Percentiles rank a stretch among this genome's conserved stretches.
Evolutionary conservation across 2,113 vertebrate species (phyloP).

Genomic region (Oenanthe melanoleuca): DNA sequence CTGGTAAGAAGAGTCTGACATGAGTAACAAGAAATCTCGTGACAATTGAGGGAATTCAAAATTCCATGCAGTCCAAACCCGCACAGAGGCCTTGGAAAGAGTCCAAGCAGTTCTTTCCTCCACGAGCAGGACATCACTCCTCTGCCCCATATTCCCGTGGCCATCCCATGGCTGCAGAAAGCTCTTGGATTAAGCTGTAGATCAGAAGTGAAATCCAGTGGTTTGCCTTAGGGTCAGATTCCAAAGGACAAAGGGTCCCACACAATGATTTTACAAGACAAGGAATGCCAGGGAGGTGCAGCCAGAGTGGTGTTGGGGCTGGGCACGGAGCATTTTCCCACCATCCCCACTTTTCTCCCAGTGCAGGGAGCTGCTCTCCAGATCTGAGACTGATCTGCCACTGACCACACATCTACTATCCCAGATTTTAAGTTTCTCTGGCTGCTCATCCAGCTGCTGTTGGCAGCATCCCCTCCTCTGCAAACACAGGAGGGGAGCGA

Average conservation of each 20-base stretch:
- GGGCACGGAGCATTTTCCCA: rapidly evolving
- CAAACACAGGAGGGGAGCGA: rapidly evolving
- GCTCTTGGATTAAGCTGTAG: not conserved
- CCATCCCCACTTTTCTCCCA: not conserved
- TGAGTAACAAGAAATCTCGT: rapidly evolving
- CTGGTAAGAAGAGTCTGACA: not conserved
- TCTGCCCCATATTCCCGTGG: not conserved
- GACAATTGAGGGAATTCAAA: not conserved
- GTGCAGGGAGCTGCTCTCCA: not conserved
- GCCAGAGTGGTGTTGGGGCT: not conserved
- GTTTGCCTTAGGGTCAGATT: not conserved
- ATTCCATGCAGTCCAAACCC: not conserved
- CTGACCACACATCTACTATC: not conserved
- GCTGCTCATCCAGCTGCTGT: not conserved
- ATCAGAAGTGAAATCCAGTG: not conserved
- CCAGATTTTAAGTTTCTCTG: not conserved
- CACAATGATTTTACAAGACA: not conserved
- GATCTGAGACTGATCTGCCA: not conserved
- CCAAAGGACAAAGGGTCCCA: not conserved
- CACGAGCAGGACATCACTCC: rapidly evolving
- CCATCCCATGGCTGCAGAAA: not conserved
- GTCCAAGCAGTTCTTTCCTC: not conserved
- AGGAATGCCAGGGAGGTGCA: not conserved
- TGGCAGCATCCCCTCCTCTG: not conserved
- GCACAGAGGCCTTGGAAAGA: not conserved